These are phyloP conservation scores for Babyrousa celebensis DNA, from an alignment of 2,797 vertebrate species.

Conservation along the genomic window DNA sequence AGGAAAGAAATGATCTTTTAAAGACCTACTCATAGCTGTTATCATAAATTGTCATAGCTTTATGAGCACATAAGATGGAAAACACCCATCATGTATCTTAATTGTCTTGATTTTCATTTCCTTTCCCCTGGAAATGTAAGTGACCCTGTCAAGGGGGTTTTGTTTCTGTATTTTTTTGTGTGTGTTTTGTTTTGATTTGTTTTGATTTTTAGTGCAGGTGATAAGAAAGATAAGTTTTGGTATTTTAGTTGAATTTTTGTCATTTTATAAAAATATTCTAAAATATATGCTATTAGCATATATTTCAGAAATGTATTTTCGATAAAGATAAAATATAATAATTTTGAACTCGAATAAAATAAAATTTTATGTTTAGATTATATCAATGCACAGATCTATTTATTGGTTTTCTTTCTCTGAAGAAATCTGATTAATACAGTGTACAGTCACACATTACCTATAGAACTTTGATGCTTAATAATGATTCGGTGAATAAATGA, in stretches of 20 bases:
- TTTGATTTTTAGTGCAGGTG: not conserved
- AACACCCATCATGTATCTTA: not conserved
- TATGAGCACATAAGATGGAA: not conserved
- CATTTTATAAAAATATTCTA: not conserved
- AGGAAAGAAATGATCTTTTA: slow-evolving; percentile 43
- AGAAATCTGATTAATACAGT: not conserved
- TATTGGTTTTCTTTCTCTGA: not conserved
- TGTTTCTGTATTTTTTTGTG: not conserved
- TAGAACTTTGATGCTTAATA: not conserved
- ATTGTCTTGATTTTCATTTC: slow-evolving; percentile 54
- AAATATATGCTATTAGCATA: not conserved
- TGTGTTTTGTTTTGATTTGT: not conserved
- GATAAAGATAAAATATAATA: not conserved
- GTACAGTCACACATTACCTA: not conserved
- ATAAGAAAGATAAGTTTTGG: not conserved
- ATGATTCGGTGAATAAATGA: not conserved
- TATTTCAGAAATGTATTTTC: not conserved
- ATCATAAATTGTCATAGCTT: slow-evolving; percentile 29
- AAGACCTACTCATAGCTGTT: slow-evolving; percentile 60
- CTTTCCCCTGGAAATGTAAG: not conserved
- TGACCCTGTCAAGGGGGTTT: not conserved
- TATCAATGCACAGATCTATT: not conserved
- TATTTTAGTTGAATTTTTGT: not conserved
- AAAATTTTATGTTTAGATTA: not conserved
- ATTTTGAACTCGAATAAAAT: not conserved